Conservation (phyloP, 2,797 vertebrate species). For the Naso thynnoides region DNA sequence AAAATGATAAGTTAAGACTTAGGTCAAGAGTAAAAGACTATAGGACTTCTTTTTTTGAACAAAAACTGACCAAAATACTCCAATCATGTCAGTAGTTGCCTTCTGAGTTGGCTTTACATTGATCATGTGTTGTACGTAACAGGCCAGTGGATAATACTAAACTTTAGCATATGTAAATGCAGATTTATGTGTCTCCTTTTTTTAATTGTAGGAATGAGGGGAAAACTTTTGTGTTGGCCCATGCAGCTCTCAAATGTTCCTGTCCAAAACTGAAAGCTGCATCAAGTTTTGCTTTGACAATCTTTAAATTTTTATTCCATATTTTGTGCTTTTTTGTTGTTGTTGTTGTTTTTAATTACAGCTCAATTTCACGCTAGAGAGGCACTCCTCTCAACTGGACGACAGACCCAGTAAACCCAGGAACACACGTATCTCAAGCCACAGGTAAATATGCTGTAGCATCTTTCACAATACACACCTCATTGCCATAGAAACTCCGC, state of each 20-base stretch:
- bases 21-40: not conserved
- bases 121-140: not conserved
- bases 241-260: no score
- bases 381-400: no score
- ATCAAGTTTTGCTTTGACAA: no score
- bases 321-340: no score
- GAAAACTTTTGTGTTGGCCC: not conserved
- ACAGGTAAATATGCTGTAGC: not conserved
- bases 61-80: no score
- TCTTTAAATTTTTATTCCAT: no score
- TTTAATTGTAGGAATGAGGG: not conserved
- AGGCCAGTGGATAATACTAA: not conserved
- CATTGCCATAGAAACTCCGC: constrained; percentile 83
- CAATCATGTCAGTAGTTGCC: not conserved
- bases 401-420: no score
- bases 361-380: not conserved
- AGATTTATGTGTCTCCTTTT: not conserved
- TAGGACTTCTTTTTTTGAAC: no score
- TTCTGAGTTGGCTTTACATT: not conserved
- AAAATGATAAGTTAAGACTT: not conserved
- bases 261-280: no score
- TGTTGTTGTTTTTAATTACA: not conserved
- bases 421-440: no score
- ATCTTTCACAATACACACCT: constrained; percentile 70
- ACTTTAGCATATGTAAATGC: not conserved